Conservation (phyloP, 2,113 vertebrate species). For the Dasyprocta punctata region DNA sequence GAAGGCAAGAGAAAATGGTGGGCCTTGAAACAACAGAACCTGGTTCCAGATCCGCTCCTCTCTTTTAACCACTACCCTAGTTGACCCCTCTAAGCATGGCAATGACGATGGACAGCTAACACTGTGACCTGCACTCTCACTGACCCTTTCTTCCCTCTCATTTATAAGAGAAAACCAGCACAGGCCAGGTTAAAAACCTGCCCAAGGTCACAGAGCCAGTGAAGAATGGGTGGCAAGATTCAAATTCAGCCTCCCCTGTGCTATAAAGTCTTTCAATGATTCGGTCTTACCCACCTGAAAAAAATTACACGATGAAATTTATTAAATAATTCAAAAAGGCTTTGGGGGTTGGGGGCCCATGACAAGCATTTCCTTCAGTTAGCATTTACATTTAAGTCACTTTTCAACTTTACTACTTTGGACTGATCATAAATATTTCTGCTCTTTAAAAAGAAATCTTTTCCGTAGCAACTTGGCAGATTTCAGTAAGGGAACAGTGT, state of each 20-base stretch:
- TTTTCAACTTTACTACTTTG: slow-evolving; percentile 68
- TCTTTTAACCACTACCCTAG: not conserved
- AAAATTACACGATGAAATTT: slow-evolving; percentile 33
- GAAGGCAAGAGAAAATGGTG: not conserved
- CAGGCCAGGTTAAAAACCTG: not conserved
- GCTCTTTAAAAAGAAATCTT: slow-evolving; percentile 70
- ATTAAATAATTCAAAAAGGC: slow-evolving; percentile 61
- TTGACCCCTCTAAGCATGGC: not conserved
- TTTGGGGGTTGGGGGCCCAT: slow-evolving; percentile 41
- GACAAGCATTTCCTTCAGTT: slow-evolving; percentile 52
- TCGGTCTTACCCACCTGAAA: not conserved
- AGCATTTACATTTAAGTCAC: slow-evolving; percentile 57
- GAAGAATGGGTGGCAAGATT: slow-evolving; percentile 10
- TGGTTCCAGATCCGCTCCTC: not conserved
- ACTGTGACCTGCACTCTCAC: not conserved
- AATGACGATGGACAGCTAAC: not conserved
- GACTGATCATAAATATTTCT: slow-evolving; percentile 76
- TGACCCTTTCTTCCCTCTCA: not conserved
- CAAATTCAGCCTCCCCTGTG: not conserved
- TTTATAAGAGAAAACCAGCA: slow-evolving; percentile 3
- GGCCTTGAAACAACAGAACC: not conserved
- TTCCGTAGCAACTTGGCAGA: slow-evolving; percentile 75
- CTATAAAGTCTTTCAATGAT: not conserved
- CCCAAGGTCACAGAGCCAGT: slow-evolving; percentile 37
- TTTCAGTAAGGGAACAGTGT: slow-evolving; percentile 71